Evolutionary conservation across 2,113 vertebrate genomes (phyloP).

Genomic region (Corythaixoides concolor): DNA sequence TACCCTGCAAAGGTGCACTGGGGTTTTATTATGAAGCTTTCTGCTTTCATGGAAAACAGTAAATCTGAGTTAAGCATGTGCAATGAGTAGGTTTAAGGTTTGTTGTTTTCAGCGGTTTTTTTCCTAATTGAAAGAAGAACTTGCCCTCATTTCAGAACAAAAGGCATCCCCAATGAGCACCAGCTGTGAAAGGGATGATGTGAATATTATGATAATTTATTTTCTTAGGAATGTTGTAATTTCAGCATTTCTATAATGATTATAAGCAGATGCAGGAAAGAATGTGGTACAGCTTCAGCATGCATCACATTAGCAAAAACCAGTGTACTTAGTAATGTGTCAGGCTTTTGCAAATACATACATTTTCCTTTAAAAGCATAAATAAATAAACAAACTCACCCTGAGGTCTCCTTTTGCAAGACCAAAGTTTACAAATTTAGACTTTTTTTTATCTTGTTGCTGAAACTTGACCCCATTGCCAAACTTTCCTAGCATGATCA

Average conservation of each 20-base stretch:
- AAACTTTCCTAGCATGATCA: background rate
- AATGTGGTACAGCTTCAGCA: background rate
- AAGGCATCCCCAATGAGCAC: background rate
- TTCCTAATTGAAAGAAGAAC: background rate
- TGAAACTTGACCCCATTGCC: background rate
- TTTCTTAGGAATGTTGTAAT: slow-evolving; percentile 20
- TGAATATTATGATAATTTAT: background rate
- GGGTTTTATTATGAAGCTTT: background rate
- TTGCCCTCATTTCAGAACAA: slow-evolving; percentile 11
- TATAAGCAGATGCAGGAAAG: background rate
- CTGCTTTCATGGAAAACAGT: background rate
- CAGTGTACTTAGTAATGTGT: background rate
- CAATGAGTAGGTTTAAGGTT: background rate
- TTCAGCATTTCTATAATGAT: background rate
- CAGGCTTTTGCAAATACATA: background rate
- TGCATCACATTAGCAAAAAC: background rate
- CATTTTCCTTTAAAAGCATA: background rate
- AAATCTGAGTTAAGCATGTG: background rate
- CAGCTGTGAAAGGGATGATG: background rate
- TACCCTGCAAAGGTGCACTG: background rate
- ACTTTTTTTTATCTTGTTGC: background rate
- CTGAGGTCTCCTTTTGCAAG: background rate
- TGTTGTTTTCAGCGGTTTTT: background rate
- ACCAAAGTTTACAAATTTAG: background rate
- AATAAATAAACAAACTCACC: background rate